Percentiles rank a stretch among this genome's conserved stretches.
phyloP scores from a whole-genome alignment of 2,113 vertebrate genomes.

The Cepphus grylle region DNA sequence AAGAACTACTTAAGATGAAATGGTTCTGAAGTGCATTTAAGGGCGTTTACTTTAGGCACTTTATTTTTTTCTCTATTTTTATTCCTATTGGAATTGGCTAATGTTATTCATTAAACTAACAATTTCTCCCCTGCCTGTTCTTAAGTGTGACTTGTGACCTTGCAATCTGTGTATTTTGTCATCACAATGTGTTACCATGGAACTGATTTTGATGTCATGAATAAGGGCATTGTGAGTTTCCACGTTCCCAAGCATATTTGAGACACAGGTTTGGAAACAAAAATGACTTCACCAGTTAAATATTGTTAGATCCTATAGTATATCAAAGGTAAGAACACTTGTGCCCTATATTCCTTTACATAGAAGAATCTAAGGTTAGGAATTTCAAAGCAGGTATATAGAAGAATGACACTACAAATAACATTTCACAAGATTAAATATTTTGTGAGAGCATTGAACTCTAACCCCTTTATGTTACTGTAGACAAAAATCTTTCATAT shows the following conservation, averaged over 20 bases:
- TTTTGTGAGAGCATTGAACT: conserved; percentile 46
- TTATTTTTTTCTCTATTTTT: conserved; percentile 61
- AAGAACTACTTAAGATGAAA: conserved; percentile 69
- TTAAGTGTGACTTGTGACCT: conserved; percentile 73
- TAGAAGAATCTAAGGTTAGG: conserved; percentile 46
- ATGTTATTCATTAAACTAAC: conserved; percentile 73
- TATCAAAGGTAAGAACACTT: conserved; percentile 69
- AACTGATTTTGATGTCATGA: conserved; percentile 73
- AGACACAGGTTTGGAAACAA: conserved; percentile 69
- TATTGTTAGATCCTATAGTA: conserved; percentile 67
- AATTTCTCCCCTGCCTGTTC: conserved; percentile 65
- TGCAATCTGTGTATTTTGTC: conserved; percentile 74
- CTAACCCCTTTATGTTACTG: conserved; percentile 43
- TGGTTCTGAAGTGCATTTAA: conserved; percentile 69
- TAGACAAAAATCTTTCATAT: conserved; percentile 48
- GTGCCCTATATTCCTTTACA: conserved; percentile 58
- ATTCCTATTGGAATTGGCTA: conserved; percentile 56
- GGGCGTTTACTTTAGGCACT: conserved; percentile 59
- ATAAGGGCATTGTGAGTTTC: conserved; percentile 73
- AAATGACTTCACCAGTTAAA: conserved; percentile 76
- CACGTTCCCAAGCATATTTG: conserved; percentile 71
- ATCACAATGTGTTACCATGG: conserved; percentile 73
- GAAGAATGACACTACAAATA: conserved; percentile 52
- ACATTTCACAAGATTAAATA: conserved; percentile 61
- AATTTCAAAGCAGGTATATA: conserved; percentile 63